phyloP scores from a whole-genome alignment of 2,888 invertebrate species.

The Cyrtodaria siliqua region DNA sequence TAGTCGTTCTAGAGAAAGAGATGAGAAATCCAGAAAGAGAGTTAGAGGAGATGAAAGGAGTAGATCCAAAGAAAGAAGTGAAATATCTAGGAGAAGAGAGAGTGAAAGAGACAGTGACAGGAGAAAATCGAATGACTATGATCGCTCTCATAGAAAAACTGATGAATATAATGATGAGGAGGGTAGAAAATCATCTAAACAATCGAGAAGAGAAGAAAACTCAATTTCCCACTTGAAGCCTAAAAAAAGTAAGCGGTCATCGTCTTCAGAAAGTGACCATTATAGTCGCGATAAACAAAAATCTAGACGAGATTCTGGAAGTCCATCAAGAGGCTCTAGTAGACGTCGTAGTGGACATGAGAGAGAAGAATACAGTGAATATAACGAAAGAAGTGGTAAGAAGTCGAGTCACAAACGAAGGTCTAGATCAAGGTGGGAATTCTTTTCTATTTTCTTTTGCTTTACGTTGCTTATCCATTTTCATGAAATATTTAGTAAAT shows the following conservation, averaged over 20 bases:
- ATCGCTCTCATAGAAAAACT: constrained; percentile 37
- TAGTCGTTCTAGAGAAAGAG: constrained; percentile 51
- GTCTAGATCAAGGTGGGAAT: constrained; percentile 84
- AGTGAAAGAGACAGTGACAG: constrained; percentile 55
- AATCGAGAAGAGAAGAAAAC: constrained; percentile 34
- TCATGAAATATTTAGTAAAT: too few relatives aligned
- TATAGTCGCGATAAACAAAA: constrained; percentile 56
- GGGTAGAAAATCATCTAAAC: constrained; percentile 44
- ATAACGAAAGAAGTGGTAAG: constrained; percentile 83
- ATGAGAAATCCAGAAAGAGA: constrained; percentile 14
- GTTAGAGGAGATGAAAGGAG: constrained; percentile 39
- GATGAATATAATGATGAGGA: constrained; percentile 62
- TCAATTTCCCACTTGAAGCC: constrained; percentile 59
- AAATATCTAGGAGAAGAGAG: constrained; percentile 43
- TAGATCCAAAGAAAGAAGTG: constrained; percentile 45
- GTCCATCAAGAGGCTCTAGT: constrained; percentile 7
- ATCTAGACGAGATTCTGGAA: constrained; percentile 38
- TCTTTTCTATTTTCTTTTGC: constrained; percentile 15
- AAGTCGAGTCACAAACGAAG: constrained; percentile 84
- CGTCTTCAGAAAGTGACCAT: constrained; percentile 73
- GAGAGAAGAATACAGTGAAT: constrained; percentile 68
- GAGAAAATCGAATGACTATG: constrained; percentile 53
- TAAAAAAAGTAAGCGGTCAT: constrained; percentile 71
- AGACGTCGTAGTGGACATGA: constrained; percentile 53
- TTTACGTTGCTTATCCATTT: too few relatives aligned